Percentiles rank a stretch among this genome's conserved stretches.
These are phyloP conservation scores for Eumeta japonica DNA, from an alignment of 1,140 invertebrate genomes.

Conservation along the genomic window DNA sequence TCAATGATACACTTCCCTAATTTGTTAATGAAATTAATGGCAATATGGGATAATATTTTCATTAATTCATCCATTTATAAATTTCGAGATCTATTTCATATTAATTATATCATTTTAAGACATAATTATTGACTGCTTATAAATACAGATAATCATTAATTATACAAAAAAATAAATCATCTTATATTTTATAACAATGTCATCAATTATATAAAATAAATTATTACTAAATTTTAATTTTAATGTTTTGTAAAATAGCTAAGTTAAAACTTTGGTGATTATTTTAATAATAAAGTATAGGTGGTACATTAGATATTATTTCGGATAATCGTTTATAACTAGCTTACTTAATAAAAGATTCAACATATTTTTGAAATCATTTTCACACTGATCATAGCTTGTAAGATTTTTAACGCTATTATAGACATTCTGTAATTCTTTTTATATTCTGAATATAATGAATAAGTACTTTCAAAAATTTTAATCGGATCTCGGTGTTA, in stretches of 20 bases:
- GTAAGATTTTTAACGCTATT: too few relatives aligned
- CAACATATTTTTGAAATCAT: neutral
- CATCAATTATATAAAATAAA: too few relatives aligned
- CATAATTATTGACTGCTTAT: neutral
- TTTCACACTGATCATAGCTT: neutral
- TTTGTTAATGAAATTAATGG: neutral
- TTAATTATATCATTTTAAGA: neutral
- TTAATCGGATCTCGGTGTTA: neutral
- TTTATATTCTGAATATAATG: neutral
- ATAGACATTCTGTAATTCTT: neutral
- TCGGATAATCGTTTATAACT: neutral
- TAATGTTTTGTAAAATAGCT: too few relatives aligned
- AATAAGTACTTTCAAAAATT: neutral
- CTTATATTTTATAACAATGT: too few relatives aligned
- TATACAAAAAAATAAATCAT: neutral
- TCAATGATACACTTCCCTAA: conserved; percentile 36
- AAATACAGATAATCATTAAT: neutral
- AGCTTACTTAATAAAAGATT: neutral
- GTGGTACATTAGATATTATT: neutral
- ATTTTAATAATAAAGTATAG: neutral
- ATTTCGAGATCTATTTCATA: too few relatives aligned
- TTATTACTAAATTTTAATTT: too few relatives aligned
- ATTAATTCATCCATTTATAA: neutral
- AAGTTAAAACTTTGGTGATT: neutral
- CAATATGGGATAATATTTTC: neutral